Conservation (phyloP, 2,113 vertebrate genomes). For the Rhombomys opimus region DNA sequence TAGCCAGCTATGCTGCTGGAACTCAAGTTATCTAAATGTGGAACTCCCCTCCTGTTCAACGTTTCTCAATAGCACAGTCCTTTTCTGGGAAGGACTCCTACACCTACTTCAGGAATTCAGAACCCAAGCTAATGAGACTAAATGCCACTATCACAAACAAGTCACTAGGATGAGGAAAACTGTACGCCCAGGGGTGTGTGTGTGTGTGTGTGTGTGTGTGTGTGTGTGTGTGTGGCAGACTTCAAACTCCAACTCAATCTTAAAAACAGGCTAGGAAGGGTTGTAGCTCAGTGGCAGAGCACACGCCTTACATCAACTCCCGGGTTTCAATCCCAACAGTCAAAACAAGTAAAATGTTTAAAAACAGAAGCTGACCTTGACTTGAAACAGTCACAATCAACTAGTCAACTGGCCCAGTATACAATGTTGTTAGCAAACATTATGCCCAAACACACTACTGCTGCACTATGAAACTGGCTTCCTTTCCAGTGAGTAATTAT, state of each 20-base stretch:
- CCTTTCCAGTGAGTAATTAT: constrained; percentile 5
- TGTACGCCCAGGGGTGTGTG: no score
- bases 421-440: not conserved
- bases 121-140: not conserved
- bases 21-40: constrained; percentile 19
- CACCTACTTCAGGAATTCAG: constrained; percentile 28
- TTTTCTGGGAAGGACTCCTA: not conserved
- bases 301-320: not conserved
- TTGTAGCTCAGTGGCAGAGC: not conserved
- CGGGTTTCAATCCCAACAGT: not conserved
- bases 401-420: not conserved
- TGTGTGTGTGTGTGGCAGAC: not conserved
- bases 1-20: constrained; percentile 10
- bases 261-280: not conserved
- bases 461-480: not conserved
- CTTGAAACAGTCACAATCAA: constrained; percentile 29
- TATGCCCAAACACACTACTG: not conserved
- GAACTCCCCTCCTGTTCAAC: not conserved
- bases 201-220: not conserved
- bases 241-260: constrained; percentile 25
- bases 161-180: not conserved
- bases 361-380: not conserved
- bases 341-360: not conserved
- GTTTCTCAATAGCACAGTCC: constrained; percentile 22
- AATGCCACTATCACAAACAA: constrained; percentile 42